Percentiles rank a stretch among this genome's conserved stretches.
Conservation (phyloP, 2,888 invertebrate species). For the Tolmerus cingulatus region DNA sequence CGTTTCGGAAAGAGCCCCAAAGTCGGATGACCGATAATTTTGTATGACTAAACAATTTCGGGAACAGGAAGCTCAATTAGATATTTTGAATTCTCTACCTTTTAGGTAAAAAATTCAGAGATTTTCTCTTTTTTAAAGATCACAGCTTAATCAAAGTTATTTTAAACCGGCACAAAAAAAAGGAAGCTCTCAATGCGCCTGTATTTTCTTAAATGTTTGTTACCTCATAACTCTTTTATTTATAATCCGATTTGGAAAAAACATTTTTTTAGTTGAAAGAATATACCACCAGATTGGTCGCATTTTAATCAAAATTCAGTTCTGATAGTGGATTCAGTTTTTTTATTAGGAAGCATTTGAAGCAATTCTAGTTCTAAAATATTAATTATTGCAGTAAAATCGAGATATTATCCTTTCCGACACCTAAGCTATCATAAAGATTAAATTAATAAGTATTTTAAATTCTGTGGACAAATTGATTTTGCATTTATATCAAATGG, state of each 20-base stretch:
- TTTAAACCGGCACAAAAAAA: too few relatives aligned
- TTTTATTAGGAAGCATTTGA: too few relatives aligned
- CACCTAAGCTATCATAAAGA: background rate
- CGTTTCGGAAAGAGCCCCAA: background rate
- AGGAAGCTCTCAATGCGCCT: too few relatives aligned
- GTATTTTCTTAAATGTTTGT: too few relatives aligned
- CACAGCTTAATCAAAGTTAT: background rate
- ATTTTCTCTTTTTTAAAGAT: background rate
- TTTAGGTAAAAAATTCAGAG: background rate
- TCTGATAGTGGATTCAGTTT: too few relatives aligned
- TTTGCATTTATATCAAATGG: background rate
- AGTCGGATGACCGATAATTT: background rate
- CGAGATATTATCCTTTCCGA: background rate
- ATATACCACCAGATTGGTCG: too few relatives aligned
- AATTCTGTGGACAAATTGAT: background rate
- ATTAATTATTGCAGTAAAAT: background rate
- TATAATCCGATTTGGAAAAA: too few relatives aligned
- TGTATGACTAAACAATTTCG: background rate
- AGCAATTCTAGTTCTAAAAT: background rate
- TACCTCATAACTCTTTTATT: too few relatives aligned
- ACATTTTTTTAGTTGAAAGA: too few relatives aligned
- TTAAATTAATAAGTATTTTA: background rate
- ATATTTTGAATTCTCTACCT: background rate
- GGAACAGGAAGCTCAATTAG: background rate
- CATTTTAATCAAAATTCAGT: too few relatives aligned